These are phyloP conservation scores for Schizaphis graminum DNA, from an alignment of 2,888 invertebrate genomes.

Conservation along the genomic window DNA sequence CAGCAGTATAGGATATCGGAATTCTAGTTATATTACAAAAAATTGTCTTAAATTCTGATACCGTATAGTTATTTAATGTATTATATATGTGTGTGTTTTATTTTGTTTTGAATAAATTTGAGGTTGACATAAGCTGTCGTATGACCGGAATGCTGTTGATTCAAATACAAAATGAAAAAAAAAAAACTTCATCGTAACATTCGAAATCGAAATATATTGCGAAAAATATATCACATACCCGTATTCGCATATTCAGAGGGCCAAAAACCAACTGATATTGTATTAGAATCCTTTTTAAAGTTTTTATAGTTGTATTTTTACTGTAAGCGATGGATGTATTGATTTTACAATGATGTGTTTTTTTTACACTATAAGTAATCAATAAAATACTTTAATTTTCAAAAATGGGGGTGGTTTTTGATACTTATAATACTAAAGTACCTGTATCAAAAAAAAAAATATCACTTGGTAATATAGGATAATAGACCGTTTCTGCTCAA, in stretches of 20 bases:
- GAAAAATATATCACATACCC: background rate
- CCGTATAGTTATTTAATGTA: background rate
- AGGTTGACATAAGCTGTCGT: background rate
- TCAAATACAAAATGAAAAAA: background rate
- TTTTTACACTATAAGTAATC: no score
- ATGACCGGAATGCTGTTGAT: background rate
- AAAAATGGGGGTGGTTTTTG: no score
- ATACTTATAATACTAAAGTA: no score
- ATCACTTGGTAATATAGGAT: no score
- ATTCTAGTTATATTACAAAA: background rate
- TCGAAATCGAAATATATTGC: background rate
- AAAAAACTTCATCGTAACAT: background rate
- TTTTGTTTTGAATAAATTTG: background rate
- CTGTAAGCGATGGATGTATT: no score
- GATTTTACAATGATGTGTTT: no score
- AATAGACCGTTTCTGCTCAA: no score
- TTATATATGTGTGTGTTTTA: background rate
- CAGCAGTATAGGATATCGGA: background rate
- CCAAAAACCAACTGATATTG: background rate
- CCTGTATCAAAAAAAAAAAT: no score
- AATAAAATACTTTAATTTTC: no score
- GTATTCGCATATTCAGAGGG: background rate
- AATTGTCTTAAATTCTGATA: background rate
- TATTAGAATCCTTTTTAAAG: background rate
- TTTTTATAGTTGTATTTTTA: background rate